Evolutionary conservation across 2,113 vertebrate species (phyloP).

Genomic region (Sitta europaea): DNA sequence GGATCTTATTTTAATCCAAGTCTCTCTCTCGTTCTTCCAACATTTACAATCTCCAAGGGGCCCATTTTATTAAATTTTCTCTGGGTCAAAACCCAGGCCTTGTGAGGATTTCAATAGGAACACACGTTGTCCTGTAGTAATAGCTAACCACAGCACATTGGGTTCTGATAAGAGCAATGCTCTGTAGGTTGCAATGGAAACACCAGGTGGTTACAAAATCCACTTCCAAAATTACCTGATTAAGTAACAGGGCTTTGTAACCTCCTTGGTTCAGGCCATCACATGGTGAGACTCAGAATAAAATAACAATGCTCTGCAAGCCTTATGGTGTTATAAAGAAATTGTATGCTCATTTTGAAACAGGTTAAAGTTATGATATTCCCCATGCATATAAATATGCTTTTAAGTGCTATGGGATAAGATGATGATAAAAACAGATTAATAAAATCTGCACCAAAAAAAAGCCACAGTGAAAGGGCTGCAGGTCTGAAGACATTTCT

Average conservation of each 20-base stretch:
- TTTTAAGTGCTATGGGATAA: background rate
- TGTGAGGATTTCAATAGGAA: background rate
- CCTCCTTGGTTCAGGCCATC: background rate
- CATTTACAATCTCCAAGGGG: background rate
- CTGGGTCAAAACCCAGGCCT: background rate
- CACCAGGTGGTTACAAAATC: constrained; percentile 50
- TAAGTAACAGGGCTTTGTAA: constrained; percentile 6
- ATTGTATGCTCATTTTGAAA: background rate
- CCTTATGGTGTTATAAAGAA: background rate
- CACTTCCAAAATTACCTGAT: constrained; percentile 40
- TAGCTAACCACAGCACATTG: background rate
- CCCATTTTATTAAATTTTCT: background rate
- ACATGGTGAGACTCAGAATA: background rate
- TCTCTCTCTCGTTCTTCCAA: background rate
- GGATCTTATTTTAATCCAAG: constrained; percentile 16
- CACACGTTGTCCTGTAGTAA: background rate
- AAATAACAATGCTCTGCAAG: background rate
- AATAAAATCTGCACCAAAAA: background rate
- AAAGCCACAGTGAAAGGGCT: background rate
- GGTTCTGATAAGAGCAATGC: background rate
- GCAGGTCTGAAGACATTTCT: background rate
- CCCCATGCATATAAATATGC: background rate
- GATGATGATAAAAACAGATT: background rate
- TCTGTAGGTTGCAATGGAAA: constrained; percentile 2
- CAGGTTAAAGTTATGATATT: background rate